These are phyloP conservation scores for Eptesicus fuscus DNA, from an alignment of 2,113 vertebrate genomes.

Conservation along the genomic window DNA sequence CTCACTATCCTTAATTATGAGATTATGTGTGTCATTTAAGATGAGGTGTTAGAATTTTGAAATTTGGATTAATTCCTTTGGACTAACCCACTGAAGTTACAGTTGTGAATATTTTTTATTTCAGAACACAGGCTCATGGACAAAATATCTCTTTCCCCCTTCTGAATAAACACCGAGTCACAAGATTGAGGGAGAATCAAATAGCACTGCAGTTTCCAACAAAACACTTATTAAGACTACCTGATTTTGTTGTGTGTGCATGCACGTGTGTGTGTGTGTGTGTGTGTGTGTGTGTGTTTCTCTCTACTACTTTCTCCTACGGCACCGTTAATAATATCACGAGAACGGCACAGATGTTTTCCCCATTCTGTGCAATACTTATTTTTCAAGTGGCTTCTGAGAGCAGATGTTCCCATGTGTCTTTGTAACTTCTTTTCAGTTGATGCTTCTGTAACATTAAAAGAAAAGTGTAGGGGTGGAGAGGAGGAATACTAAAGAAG, in stretches of 20 bases:
- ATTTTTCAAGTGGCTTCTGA: conserved; percentile 82
- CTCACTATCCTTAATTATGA: background rate
- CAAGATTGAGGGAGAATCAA: background rate
- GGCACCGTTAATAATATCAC: conserved; percentile 46
- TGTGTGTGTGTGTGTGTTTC: background rate
- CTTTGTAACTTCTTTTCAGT: conserved; percentile 58
- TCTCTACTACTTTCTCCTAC: conserved; percentile 7
- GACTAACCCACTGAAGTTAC: background rate
- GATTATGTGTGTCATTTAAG: background rate
- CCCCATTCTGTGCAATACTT: conserved; percentile 72
- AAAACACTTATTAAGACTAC: background rate
- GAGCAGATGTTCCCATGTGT: conserved; percentile 81
- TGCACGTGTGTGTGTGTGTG: background rate
- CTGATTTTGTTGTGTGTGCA: background rate
- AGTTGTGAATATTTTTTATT: background rate
- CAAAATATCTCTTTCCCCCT: background rate
- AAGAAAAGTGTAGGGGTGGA: background rate
- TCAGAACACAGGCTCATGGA: background rate
- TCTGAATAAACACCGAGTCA: background rate
- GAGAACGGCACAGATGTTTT: conserved; percentile 78
- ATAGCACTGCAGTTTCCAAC: background rate
- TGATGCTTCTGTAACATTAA: conserved; percentile 45
- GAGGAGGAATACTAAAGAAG: background rate
- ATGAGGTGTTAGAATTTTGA: conserved; percentile 9
- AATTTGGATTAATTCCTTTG: background rate